Conservation (phyloP, 2,888 invertebrate genomes). For the Stomorhina lunata region DNA sequence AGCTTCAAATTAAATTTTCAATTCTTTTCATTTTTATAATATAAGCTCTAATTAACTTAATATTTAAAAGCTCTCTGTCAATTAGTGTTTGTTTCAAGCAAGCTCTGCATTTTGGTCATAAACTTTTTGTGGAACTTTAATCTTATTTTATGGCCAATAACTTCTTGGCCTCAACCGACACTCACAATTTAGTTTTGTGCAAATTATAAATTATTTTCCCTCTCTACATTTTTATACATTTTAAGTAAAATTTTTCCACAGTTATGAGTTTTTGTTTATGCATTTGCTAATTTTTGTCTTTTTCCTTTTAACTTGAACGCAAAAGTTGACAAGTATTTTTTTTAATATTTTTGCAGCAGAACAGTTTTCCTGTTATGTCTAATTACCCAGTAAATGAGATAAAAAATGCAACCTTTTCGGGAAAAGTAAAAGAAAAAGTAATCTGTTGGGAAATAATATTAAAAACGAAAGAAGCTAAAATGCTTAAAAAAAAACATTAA, state of each 20-base stretch:
- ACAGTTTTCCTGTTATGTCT: slow-evolving; percentile 50
- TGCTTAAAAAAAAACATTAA: neutral
- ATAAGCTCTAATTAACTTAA: too few species aligned
- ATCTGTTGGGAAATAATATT: neutral
- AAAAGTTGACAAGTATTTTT: neutral
- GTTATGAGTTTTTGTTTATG: slow-evolving; percentile 53
- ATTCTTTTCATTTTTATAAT: too few species aligned
- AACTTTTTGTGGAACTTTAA: slow-evolving; percentile 6
- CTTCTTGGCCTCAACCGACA: slow-evolving; percentile 14
- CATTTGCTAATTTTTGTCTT: neutral
- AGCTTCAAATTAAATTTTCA: too few species aligned
- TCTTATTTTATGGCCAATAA: slow-evolving; percentile 45
- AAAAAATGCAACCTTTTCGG: slow-evolving; percentile 24
- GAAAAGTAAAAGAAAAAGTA: neutral
- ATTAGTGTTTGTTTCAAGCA: too few species aligned
- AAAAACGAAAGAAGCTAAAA: neutral
- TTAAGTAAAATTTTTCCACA: slow-evolving; percentile 19
- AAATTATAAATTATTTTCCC: neutral
- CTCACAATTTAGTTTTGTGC: slow-evolving; percentile 11
- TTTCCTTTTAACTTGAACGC: neutral
- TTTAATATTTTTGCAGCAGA: neutral
- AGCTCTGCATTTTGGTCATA: neutral
- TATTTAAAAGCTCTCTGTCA: too few species aligned
- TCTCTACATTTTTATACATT: slow-evolving; percentile 3
- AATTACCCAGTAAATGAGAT: slow-evolving; percentile 61